A percentile compares a stretch with the other conserved stretches of the same genome.
These are phyloP conservation scores for Myathropa florea DNA, from an alignment of 2,888 invertebrate genomes.

Conservation along the genomic window DNA sequence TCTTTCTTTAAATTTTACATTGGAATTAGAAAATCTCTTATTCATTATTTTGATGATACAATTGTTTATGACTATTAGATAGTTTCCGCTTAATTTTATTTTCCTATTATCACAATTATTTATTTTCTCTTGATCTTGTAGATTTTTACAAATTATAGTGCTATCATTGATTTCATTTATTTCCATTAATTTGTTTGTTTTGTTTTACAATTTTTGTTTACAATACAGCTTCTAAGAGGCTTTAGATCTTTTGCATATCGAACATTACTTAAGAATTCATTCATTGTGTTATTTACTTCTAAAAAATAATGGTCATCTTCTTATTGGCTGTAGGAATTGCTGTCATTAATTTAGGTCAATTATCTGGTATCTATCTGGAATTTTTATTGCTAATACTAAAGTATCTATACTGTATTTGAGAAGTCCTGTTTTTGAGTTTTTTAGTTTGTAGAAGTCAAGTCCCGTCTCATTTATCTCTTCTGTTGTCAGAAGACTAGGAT, in stretches of 20 bases:
- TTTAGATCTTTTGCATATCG: constrained; percentile 7
- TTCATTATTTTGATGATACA: no score
- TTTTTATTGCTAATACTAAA: constrained; percentile 18
- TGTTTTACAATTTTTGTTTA: constrained; percentile 3
- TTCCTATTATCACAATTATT: neutral
- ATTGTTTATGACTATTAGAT: constrained; percentile 21
- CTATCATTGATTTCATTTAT: constrained; percentile 8
- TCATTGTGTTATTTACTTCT: constrained; percentile 9
- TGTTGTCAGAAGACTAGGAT: constrained; percentile 22
- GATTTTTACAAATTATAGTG: constrained; percentile 9
- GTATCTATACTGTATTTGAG: constrained; percentile 1
- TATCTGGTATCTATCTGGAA: constrained; percentile 11
- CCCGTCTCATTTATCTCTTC: constrained; percentile 16
- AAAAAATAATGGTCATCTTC: constrained; percentile 1
- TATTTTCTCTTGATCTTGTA: neutral
- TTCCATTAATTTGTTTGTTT: constrained; percentile 14
- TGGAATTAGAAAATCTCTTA: no score
- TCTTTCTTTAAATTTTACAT: no score
- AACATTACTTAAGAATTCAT: neutral
- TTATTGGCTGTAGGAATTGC: neutral
- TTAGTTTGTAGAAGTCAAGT: constrained; percentile 24
- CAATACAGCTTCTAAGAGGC: neutral
- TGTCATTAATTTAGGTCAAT: constrained; percentile 13
- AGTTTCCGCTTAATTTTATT: constrained; percentile 4
- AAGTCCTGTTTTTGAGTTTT: constrained; percentile 8